phyloP scores from a whole-genome alignment of 2,113 vertebrate species.

The Zootoca vivipara region DNA sequence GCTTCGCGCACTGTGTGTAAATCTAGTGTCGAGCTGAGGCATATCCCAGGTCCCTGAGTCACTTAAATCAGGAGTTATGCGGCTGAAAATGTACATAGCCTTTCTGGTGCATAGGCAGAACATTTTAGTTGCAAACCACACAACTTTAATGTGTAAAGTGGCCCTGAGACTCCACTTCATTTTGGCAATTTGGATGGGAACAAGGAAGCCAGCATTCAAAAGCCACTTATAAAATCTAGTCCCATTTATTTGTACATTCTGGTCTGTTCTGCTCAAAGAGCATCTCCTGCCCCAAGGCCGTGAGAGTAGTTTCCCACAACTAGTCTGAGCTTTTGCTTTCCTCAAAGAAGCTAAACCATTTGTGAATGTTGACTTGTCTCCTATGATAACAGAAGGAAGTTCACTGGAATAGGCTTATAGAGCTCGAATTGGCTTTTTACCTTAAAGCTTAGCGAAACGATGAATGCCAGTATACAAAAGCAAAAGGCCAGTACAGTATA shows the following conservation, averaged over 20 bases:
- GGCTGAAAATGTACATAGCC: background rate
- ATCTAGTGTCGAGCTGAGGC: background rate
- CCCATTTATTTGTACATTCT: background rate
- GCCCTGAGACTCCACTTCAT: background rate
- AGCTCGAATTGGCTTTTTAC: background rate
- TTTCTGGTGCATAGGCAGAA: background rate
- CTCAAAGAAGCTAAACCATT: background rate
- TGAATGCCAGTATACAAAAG: constrained; percentile 2
- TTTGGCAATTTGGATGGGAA: background rate
- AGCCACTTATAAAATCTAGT: background rate
- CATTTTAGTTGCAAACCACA: background rate
- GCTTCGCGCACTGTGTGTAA: background rate
- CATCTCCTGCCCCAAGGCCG: background rate
- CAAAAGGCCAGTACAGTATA: background rate
- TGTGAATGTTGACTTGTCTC: background rate
- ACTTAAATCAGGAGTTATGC: background rate
- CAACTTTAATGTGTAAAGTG: background rate
- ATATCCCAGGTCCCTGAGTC: background rate
- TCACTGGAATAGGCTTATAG: background rate
- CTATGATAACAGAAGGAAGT: background rate
- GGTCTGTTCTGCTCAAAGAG: background rate
- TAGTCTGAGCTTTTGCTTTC: background rate
- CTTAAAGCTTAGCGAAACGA: background rate
- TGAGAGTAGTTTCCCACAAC: background rate
- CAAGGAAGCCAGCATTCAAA: background rate